phyloP scores from a whole-genome alignment of 2,888 invertebrate genomes.

The Melieria omissa region DNA sequence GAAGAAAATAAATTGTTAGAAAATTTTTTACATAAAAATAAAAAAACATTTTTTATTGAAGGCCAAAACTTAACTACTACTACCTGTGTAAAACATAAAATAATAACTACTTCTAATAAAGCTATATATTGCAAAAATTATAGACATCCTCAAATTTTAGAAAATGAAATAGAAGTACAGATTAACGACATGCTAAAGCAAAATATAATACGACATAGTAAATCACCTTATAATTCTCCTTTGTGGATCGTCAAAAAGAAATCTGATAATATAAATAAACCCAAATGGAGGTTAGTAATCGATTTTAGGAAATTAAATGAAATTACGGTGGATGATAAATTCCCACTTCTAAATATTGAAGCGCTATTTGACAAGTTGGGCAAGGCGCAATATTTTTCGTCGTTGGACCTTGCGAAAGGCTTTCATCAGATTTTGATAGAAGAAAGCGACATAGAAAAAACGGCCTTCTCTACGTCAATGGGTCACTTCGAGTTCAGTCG shows the following conservation, averaged over 20 bases:
- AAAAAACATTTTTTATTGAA: conserved; percentile 30
- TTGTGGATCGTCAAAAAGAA: conserved; percentile 38
- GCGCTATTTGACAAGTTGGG: too few relatives aligned
- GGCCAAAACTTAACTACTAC: conserved; percentile 28
- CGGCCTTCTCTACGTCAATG: conserved; percentile 21
- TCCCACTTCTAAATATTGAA: conserved; percentile 13
- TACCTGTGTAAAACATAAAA: conserved; percentile 30
- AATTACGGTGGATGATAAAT: conserved; percentile 18
- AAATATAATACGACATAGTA: conserved; percentile 34
- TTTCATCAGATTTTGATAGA: conserved; percentile 15
- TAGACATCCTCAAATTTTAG: conserved; percentile 34
- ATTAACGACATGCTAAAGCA: conserved; percentile 34
- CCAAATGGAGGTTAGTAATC: conserved; percentile 36
- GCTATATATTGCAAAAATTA: conserved; percentile 42
- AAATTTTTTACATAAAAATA: conserved; percentile 7
- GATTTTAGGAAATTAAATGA: conserved; percentile 27
- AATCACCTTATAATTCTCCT: conserved; percentile 37
- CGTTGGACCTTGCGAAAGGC: conserved; percentile 26
- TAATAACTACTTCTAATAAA: conserved; percentile 34
- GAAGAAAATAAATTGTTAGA: conserved; percentile 11
- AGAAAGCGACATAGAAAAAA: conserved; percentile 31
- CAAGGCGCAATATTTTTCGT: conserved; percentile 18
- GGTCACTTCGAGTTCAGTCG: conserved; percentile 31
- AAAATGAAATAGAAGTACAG: conserved; percentile 28
- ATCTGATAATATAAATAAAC: conserved; percentile 21